Evolutionary conservation across 2,113 vertebrate species (phyloP).

Genomic region (Carassius carassius): DNA sequence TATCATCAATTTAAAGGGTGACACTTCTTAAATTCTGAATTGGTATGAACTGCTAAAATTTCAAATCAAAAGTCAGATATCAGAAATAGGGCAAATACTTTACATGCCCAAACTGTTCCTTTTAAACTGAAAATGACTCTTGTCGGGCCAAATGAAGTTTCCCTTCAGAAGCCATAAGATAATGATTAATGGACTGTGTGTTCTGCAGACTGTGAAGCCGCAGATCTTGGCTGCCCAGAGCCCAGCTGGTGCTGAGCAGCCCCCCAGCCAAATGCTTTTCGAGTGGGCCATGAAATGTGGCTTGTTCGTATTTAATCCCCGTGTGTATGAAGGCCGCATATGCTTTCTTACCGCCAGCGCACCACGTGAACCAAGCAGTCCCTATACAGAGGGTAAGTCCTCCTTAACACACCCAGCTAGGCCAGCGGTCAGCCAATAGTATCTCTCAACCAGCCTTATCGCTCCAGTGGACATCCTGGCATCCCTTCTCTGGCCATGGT

Average conservation of each 20-base stretch:
- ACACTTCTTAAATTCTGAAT: slow-evolving; percentile 1
- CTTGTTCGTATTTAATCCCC: slow-evolving; percentile 30
- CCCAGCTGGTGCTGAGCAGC: slow-evolving; percentile 20
- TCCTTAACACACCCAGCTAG: slow-evolving; percentile 1
- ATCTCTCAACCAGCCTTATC: slow-evolving; percentile 15
- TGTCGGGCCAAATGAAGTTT: slow-evolving; percentile 26
- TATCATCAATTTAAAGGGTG: neutral
- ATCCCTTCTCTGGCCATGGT: neutral
- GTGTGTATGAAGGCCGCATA: neutral
- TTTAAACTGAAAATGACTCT: slow-evolving; percentile 5
- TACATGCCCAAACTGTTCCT: neutral
- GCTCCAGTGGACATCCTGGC: slow-evolving; percentile 9
- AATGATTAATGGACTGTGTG: slow-evolving; percentile 31
- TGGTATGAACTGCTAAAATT: neutral
- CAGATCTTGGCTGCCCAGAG: slow-evolving; percentile 25
- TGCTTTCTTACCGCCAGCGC: neutral
- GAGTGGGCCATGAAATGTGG: slow-evolving; percentile 4
- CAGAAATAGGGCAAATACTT: neutral
- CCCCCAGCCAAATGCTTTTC: neutral
- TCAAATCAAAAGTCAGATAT: neutral
- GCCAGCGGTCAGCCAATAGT: slow-evolving; percentile 1
- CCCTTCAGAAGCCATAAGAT: slow-evolving; percentile 26
- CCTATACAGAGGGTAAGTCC: neutral
- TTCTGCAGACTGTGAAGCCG: slow-evolving; percentile 18
- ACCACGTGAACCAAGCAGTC: neutral